Conservation (phyloP, 2,888 invertebrate genomes). For the Pseudococcus jackbeardsleyi region DNA sequence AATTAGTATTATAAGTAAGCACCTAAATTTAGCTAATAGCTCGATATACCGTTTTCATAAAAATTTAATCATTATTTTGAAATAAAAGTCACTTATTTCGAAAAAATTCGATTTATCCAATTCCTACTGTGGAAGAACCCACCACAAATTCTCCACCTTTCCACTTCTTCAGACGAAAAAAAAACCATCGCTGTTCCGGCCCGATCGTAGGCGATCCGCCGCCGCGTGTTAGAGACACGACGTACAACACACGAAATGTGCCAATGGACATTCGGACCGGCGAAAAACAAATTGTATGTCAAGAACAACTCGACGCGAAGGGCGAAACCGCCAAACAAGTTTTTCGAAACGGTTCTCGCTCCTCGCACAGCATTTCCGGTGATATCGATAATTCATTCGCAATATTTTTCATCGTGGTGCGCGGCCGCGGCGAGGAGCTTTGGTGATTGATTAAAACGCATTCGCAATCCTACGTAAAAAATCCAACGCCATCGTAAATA, state of each 20-base stretch:
- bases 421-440: not conserved
- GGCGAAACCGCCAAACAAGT: conserved; percentile 49
- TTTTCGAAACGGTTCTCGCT: conserved; percentile 24
- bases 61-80: too few species aligned
- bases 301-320: conserved; percentile 48
- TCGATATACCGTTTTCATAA: too few species aligned
- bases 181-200: not conserved
- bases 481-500: conserved; percentile 54
- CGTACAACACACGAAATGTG: conserved; percentile 5
- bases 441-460: conserved; percentile 53
- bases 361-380: conserved; percentile 35
- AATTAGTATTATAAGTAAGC: too few species aligned
- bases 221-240: not conserved
- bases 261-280: not conserved
- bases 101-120: too few species aligned
- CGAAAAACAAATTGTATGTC: conserved; percentile 56
- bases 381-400: conserved; percentile 54
- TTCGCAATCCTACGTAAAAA: conserved; percentile 47
- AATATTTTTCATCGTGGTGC: conserved; percentile 23
- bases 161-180: not conserved
- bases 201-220: not conserved
- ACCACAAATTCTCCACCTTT: not conserved
- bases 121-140: not conserved
- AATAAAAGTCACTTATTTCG: too few species aligned
- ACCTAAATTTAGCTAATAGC: too few species aligned